phyloP scores from a whole-genome alignment of 2,888 invertebrate genomes.

The Coelopa pilipes region DNA sequence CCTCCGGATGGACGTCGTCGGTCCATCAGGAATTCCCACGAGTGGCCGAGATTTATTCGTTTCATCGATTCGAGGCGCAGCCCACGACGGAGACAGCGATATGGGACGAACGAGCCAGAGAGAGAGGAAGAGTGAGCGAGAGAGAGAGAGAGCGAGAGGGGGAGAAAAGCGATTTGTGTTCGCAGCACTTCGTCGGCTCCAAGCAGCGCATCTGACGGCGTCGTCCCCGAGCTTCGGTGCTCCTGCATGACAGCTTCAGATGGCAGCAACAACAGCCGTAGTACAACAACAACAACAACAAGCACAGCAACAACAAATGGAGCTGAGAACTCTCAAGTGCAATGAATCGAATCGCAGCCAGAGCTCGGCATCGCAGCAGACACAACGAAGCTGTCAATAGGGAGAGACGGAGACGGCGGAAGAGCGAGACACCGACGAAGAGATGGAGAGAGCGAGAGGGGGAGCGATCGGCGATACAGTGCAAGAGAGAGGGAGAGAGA shows the following conservation, averaged over 20 bases:
- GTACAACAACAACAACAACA: conserved; percentile 26
- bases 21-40: conserved; percentile 27
- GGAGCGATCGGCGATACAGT: too few relatives aligned
- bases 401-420: background rate
- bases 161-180: conserved; percentile 27
- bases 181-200: background rate
- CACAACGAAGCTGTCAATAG: conserved; percentile 29
- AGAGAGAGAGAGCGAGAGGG: too few relatives aligned
- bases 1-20: background rate
- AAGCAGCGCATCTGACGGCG: conserved; percentile 1
- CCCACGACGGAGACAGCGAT: too few relatives aligned
- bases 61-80: conserved; percentile 17
- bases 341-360: conserved; percentile 34
- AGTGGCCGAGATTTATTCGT: conserved; percentile 20
- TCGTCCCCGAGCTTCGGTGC: background rate
- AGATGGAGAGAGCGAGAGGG: too few relatives aligned
- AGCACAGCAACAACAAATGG: conserved; percentile 23
- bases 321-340: conserved; percentile 31
- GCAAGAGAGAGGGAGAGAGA: too few relatives aligned
- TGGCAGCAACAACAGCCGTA: background rate
- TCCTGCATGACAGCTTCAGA: background rate
- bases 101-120: too few relatives aligned
- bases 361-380: conserved; percentile 24
- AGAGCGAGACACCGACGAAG: background rate
- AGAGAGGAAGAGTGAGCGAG: too few relatives aligned